Percentiles rank a stretch among this genome's conserved stretches.
phyloP scores from a whole-genome alignment of 1,140 invertebrate genomes.

The Helicoverpa zea region DNA sequence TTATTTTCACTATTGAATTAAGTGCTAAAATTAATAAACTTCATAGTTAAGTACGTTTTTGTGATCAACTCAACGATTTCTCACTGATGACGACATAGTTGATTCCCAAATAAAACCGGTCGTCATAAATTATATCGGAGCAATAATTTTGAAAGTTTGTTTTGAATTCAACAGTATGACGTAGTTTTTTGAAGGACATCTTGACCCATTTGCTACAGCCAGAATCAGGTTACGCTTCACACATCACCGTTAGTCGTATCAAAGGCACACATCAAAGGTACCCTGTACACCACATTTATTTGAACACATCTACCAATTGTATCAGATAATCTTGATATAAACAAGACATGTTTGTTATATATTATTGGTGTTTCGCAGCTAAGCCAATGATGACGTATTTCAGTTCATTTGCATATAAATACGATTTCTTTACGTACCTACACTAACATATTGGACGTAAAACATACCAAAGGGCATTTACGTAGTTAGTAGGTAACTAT shows the following conservation, averaged over 20 bases:
- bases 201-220: background rate
- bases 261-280: too few species aligned
- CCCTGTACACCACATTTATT: too few species aligned
- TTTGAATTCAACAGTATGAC: background rate
- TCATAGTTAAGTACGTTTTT: background rate
- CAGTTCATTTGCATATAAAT: too few species aligned
- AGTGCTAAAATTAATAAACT: background rate
- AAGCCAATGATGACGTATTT: background rate
- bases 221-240: too few species aligned
- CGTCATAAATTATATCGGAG: slow-evolving; percentile 1
- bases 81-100: slow-evolving; percentile 7
- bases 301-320: too few species aligned
- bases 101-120: slow-evolving; percentile 21
- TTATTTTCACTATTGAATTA: background rate
- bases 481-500: too few species aligned
- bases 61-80: background rate
- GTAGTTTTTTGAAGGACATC: slow-evolving; percentile 7
- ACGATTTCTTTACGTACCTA: too few species aligned
- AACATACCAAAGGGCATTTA: too few species aligned
- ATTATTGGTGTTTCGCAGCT: background rate
- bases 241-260: background rate
- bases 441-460: too few species aligned
- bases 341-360: too few species aligned
- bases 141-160: slow-evolving; percentile 19
- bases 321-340: too few species aligned